Evolutionary conservation across 2,113 vertebrate genomes (phyloP).

Genomic region (Oreochromis spilurus): DNA sequence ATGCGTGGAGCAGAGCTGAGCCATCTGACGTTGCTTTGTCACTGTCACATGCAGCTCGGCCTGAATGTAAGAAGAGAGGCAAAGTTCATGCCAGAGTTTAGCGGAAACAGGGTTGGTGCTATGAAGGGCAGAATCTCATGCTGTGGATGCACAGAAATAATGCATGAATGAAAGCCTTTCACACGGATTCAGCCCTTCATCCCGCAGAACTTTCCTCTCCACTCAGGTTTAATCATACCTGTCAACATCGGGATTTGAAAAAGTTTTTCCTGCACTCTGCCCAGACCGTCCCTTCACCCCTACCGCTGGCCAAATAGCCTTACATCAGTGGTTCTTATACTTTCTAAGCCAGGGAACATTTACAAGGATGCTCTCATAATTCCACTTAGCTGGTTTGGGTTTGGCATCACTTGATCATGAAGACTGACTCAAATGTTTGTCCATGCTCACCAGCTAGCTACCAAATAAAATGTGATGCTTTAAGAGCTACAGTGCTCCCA

Average conservation of each 20-base stretch:
- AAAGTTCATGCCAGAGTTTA: constrained; percentile 6
- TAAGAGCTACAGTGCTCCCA: not conserved
- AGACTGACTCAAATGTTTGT: not conserved
- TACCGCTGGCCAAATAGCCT: not conserved
- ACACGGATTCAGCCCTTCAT: not conserved
- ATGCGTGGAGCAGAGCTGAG: constrained; percentile 30
- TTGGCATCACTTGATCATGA: not conserved
- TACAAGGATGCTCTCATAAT: not conserved
- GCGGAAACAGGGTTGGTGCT: constrained; percentile 17
- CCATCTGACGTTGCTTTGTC: constrained; percentile 49
- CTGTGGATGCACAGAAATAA: constrained; percentile 15
- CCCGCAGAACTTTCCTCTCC: not conserved
- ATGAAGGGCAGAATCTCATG: not conserved
- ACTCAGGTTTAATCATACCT: not conserved
- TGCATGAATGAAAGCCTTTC: constrained; percentile 49
- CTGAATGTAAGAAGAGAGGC: not conserved
- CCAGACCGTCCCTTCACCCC: not conserved
- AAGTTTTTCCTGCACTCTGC: not conserved
- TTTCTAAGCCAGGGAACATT: not conserved
- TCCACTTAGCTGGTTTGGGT: not conserved
- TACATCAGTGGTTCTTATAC: not conserved
- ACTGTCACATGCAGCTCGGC: constrained; percentile 39
- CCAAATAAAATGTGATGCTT: not conserved
- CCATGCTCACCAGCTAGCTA: not conserved
- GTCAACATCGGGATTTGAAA: not conserved